Base-by-base conservation (phyloP, 1,140 invertebrate species). In the Drosophila subpulchrella region DNA sequence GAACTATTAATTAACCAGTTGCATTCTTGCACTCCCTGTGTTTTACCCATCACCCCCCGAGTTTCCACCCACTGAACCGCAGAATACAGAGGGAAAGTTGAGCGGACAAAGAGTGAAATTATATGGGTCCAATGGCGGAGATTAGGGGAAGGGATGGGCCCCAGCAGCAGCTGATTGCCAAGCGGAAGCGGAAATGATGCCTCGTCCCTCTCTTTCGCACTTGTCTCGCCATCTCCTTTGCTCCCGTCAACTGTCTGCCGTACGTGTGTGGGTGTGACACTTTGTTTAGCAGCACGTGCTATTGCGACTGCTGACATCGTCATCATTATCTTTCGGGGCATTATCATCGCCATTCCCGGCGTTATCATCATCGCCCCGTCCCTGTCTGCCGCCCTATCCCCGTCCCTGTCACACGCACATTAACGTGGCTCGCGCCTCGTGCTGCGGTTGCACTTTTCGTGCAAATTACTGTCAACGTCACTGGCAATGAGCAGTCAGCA, bases 241-340 rank as follows among this genome's bases (percentile, higher is more conserved):
- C 47, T 10, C 1, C n/a, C 41, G 50, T 27, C 34, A 24, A 48
- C 44, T 20, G 24, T 38, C 20, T 15, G 10, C 24, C 8, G 30
- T 20, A 66, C 34, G 32, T 41, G 47, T 46, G 46, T 12, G 59
- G 62, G 63, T 57, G 38, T 55, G 47, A 68, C 78, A 75, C 77
- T 85, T 86, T 88, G 82, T 85, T 85, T 85, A 89, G 83, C 54
- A 83, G 84, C 84, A 86, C 84, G 83, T 88, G 79, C 83, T 67
- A 39, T 61, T 55, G 58, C 48, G 34, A 41, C 39, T 55, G 76
- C 56, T 63, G 71, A 61, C 60, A 56, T 30, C 68, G 41, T 32
- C 72, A 66, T 66, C 60, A 75, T 75, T 42, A 67, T 75, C 34
- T 27, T 27, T 39, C 24, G 32, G 27, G 30, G 34, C 38, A 57